Conservation (phyloP, 2,797 vertebrate species). For the Syngnathus acus region DNA sequence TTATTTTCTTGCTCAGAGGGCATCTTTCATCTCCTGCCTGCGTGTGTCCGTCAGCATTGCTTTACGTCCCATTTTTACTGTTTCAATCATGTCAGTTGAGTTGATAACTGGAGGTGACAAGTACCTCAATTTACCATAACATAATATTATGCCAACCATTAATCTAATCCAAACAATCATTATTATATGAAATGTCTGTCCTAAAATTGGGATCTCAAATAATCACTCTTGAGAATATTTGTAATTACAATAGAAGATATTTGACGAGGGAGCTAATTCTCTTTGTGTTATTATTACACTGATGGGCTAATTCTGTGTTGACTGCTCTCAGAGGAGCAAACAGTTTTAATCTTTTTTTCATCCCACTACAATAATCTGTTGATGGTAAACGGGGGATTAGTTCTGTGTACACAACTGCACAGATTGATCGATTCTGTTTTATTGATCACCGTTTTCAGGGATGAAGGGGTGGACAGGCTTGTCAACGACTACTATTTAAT, state of each 20-base stretch:
- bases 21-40: neutral
- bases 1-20: neutral
- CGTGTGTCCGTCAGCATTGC: neutral
- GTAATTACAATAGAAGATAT: neutral
- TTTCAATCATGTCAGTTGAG: neutral
- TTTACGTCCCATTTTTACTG: neutral
- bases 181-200: neutral
- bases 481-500: neutral
- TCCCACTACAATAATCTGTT: neutral
- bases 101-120: no score
- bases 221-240: neutral
- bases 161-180: neutral
- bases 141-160: neutral
- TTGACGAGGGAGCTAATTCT: neutral
- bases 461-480: neutral
- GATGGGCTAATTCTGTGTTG: neutral
- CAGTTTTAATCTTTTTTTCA: neutral
- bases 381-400: neutral
- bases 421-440: neutral
- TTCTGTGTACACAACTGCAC: neutral
- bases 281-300: neutral
- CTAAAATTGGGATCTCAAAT: neutral
- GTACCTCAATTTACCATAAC: no score
- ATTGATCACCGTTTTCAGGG: neutral
- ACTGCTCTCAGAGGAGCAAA: constrained; percentile 1